These are phyloP conservation scores for Leptopilina syphax DNA, from an alignment of 2,888 invertebrate genomes.

Conservation along the genomic window DNA sequence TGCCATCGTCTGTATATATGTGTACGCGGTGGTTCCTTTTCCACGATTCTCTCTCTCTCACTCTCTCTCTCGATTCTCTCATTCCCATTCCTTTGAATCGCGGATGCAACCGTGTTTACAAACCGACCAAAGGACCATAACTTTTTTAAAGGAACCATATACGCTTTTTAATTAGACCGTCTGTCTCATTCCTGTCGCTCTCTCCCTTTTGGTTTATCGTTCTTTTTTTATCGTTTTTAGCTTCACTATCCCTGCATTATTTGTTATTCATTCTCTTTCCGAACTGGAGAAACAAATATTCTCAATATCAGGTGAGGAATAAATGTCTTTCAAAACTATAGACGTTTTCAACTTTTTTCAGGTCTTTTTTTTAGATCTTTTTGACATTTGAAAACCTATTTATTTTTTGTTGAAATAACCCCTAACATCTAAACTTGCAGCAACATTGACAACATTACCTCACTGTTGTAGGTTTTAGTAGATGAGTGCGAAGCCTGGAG, in stretches of 20 bases:
- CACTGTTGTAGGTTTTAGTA: no score
- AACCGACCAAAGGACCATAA: slow-evolving; percentile 68
- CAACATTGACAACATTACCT: no score
- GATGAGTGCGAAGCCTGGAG: no score
- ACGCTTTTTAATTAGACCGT: slow-evolving; percentile 69
- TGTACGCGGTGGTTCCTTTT: slow-evolving; percentile 48
- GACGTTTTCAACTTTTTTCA: no score
- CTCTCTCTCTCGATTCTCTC: slow-evolving; percentile 49
- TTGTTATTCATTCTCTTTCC: no score
- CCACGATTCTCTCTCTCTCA: slow-evolving; percentile 52
- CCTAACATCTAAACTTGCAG: no score
- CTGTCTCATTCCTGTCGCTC: slow-evolving; percentile 29
- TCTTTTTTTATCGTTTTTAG: background rate
- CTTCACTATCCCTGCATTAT: background rate
- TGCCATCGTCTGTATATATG: background rate
- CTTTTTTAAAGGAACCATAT: slow-evolving; percentile 62
- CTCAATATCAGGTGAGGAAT: no score
- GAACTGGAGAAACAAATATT: no score
- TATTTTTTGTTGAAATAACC: no score
- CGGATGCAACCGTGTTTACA: slow-evolving; percentile 68
- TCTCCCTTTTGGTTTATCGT: background rate
- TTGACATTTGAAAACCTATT: no score
- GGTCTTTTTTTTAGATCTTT: no score
- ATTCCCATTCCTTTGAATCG: slow-evolving; percentile 58
- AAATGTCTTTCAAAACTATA: no score